Conservation (phyloP, 2,888 invertebrate genomes). For the Lissocephala sabroskyi region DNA sequence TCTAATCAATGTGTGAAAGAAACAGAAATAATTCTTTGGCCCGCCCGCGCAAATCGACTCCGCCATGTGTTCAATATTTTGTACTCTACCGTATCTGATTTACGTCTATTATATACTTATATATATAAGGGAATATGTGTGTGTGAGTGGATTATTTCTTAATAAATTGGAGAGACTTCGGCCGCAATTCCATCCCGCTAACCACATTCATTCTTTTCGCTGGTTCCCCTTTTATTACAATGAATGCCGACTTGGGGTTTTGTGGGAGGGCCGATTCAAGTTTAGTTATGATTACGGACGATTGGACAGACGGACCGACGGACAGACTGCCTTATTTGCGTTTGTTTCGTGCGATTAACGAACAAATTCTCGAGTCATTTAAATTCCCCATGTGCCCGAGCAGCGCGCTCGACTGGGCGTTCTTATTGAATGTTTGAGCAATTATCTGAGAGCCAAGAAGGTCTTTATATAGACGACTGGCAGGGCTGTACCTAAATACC, state of each 20-base stretch:
- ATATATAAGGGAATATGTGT: constrained; percentile 5
- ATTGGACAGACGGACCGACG: neutral
- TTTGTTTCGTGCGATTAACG: neutral
- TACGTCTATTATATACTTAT: constrained; percentile 9
- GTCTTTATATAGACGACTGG: too few relatives aligned
- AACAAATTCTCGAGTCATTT: constrained; percentile 14
- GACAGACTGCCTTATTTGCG: neutral
- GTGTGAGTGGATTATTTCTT: constrained; percentile 10
- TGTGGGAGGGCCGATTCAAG: neutral
- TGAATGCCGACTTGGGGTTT: neutral
- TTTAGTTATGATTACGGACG: constrained; percentile 6
- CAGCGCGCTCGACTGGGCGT: constrained; percentile 11
- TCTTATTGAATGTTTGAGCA: constrained; percentile 5
- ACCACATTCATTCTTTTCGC: constrained; percentile 3
- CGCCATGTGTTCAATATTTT: constrained; percentile 63
- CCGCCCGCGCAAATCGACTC: constrained; percentile 5
- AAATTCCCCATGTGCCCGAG: constrained; percentile 17
- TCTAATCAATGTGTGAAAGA: too few relatives aligned
- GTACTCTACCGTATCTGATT: constrained; percentile 59
- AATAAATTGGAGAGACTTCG: neutral
- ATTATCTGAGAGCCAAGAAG: too few relatives aligned
- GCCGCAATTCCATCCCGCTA: too few relatives aligned
- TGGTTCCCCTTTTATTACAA: constrained; percentile 5
- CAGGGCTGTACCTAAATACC: too few relatives aligned
- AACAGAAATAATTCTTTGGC: too few relatives aligned